phyloP scores from a whole-genome alignment of 2,888 invertebrate species.

The Eudasyphora cyanicolor region DNA sequence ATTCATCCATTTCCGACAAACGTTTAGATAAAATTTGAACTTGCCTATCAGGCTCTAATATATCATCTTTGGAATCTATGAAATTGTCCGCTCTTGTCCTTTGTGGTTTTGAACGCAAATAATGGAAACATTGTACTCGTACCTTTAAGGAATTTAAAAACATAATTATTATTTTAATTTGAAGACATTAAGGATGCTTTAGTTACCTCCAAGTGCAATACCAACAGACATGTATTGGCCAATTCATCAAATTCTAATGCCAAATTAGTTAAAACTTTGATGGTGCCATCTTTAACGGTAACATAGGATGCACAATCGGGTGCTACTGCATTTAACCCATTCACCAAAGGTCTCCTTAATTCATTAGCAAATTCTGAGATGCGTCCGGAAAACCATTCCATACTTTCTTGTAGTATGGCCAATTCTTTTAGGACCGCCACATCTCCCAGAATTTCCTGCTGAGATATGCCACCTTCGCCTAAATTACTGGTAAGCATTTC shows the following conservation, averaged over 20 bases:
- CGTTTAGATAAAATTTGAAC: constrained; percentile 90
- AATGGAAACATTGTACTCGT: constrained; percentile 97
- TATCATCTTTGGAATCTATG: constrained; percentile 83
- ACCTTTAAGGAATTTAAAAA: constrained; percentile 80
- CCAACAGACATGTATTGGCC: constrained; percentile 93
- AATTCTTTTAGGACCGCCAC: constrained; percentile 90
- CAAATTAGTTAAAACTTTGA: constrained; percentile 85
- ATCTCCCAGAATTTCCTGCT: constrained; percentile 93
- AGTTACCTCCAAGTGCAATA: constrained; percentile 91
- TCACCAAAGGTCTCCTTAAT: constrained; percentile 81
- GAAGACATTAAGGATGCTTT: too few relatives aligned
- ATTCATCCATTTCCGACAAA: constrained; percentile 88
- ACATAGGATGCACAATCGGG: constrained; percentile 75
- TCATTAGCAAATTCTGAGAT: constrained; percentile 83
- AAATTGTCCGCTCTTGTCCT: constrained; percentile 74
- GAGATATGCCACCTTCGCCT: constrained; percentile 91
- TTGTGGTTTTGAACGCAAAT: constrained; percentile 83
- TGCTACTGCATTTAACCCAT: constrained; percentile 73
- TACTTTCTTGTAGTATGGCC: constrained; percentile 94
- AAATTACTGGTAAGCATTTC: constrained; percentile 95
- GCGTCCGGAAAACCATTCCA: constrained; percentile 91
- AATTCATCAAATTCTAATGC: constrained; percentile 92
- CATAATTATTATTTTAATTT: not conserved
- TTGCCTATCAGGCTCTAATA: constrained; percentile 88
- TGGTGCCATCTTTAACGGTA: constrained; percentile 82